phyloP scores from a whole-genome alignment of 2,113 vertebrate species.

The Dendrocopos noguchii region DNA sequence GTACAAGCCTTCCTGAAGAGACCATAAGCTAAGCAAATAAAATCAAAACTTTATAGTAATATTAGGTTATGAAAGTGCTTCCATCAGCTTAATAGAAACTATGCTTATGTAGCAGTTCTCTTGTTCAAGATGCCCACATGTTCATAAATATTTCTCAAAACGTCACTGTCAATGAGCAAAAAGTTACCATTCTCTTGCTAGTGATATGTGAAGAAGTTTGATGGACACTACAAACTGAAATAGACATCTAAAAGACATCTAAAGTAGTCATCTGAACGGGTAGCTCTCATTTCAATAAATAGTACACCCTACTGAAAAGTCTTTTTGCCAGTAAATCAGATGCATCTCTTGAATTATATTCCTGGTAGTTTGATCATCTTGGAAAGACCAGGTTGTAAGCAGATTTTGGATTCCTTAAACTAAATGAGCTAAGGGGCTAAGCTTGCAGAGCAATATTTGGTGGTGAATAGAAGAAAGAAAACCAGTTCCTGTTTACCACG shows the following conservation, averaged over 20 bases:
- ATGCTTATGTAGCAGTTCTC: not conserved
- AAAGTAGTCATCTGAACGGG: not conserved
- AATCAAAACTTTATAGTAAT: not conserved
- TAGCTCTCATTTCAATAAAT: not conserved
- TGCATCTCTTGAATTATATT: not conserved
- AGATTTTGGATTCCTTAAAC: not conserved
- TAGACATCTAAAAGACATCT: not conserved
- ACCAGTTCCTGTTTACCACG: accelerated
- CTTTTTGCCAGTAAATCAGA: not conserved
- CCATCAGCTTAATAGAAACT: not conserved
- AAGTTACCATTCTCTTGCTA: not conserved
- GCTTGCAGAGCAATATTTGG: not conserved
- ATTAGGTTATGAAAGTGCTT: not conserved
- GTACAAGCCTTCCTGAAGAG: not conserved
- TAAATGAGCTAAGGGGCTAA: not conserved
- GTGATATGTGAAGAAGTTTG: not conserved
- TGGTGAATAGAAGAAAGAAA: not conserved
- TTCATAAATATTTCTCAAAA: not conserved
- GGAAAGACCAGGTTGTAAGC: not conserved
- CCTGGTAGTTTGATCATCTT: not conserved
- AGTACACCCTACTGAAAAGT: not conserved
- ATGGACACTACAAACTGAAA: not conserved
- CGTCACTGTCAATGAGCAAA: not conserved
- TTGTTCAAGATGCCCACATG: not conserved
- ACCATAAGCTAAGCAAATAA: not conserved